A percentile compares a stretch with the other conserved stretches of the same genome.
phyloP scores from a whole-genome alignment of 2,888 invertebrate genomes.

The Caenorhabditis sp. region DNA sequence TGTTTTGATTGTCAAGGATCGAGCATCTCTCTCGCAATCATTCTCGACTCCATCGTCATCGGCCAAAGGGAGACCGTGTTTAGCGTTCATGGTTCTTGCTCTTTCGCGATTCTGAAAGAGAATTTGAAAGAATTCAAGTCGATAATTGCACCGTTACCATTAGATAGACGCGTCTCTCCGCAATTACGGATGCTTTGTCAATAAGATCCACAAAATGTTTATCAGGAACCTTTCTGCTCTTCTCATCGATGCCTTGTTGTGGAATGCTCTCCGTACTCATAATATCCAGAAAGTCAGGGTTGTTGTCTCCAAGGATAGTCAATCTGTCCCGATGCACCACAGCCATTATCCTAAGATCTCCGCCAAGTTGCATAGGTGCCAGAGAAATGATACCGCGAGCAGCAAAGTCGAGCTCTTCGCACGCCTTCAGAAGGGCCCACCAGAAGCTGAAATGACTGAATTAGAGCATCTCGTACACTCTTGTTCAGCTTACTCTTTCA shows the following conservation, averaged over 20 bases:
- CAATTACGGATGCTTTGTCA: conserved; percentile 45
- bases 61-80: conserved; percentile 21
- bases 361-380: conserved; percentile 42
- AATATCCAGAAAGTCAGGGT: conserved; percentile 40
- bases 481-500: conserved; percentile 32
- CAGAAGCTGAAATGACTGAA: conserved; percentile 48
- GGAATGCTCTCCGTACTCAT: conserved; percentile 42
- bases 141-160: conserved; percentile 25
- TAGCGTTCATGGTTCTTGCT: conserved; percentile 14
- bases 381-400: conserved; percentile 51
- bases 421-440: conserved; percentile 61
- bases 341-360: conserved; percentile 54
- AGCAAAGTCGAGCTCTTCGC: conserved; percentile 61
- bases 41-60: conserved; percentile 48
- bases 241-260: conserved; percentile 27
- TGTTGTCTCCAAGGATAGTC: conserved; percentile 56
- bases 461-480: background rate
- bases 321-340: conserved; percentile 49
- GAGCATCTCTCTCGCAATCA: conserved; percentile 48
- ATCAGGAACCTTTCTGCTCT: conserved; percentile 31
- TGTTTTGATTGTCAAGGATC: conserved; percentile 26
- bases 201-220: conserved; percentile 47
- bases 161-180: conserved; percentile 32
- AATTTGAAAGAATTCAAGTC: background rate
- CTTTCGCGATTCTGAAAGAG: conserved; percentile 51